Conservation (phyloP, 2,797 vertebrate species). For the Oceanodroma leucorhoa region DNA sequence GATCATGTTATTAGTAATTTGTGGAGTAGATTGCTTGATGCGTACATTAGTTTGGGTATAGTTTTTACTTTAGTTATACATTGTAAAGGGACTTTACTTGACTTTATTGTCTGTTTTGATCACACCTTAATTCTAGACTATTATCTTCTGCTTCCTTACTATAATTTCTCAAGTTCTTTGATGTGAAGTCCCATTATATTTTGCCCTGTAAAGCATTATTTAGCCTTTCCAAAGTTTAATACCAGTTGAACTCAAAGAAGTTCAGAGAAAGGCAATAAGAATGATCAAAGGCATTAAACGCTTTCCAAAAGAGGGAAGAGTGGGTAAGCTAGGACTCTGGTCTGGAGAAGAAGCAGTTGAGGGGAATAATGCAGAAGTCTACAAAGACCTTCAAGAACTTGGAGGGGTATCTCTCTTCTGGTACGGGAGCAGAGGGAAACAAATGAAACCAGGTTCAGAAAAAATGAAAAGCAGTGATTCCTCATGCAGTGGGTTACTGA, state of each 20-base stretch:
- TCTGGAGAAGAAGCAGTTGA: not conserved
- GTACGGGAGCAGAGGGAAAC: not conserved
- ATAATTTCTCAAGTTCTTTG: not conserved
- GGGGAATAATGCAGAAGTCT: not conserved
- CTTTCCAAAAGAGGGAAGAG: not conserved
- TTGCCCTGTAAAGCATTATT: not conserved
- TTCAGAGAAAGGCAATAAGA: not conserved
- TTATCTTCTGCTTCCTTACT: not conserved
- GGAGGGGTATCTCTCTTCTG: fast-evolving
- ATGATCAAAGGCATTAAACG: not conserved
- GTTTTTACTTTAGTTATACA: not conserved
- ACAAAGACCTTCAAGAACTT: not conserved
- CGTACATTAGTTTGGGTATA: not conserved
- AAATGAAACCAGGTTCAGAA: not conserved
- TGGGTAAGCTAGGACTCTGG: not conserved
- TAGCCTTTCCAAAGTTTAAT: not conserved
- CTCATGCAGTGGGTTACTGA: not conserved
- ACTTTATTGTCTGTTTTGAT: not conserved
- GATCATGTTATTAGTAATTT: not conserved
- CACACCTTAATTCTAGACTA: not conserved
- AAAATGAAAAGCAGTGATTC: not conserved
- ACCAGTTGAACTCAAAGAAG: not conserved
- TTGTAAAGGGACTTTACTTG: not conserved
- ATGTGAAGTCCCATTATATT: not conserved
- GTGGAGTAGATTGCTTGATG: not conserved